These are phyloP conservation scores for Thera obeliscata DNA, from an alignment of 2,888 invertebrate species.

Conservation along the genomic window DNA sequence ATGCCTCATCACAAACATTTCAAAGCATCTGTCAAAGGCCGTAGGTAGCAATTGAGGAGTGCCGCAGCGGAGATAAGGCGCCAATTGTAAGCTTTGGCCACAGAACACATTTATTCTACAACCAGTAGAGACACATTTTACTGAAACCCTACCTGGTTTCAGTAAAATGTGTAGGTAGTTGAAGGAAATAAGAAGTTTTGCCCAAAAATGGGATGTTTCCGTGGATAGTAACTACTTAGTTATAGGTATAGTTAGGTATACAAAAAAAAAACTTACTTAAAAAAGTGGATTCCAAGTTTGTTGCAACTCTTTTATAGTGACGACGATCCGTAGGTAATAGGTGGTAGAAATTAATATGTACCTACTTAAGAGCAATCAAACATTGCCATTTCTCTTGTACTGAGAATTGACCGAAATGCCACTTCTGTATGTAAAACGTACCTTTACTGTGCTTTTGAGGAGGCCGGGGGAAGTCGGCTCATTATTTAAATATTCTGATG, in stretches of 20 bases:
- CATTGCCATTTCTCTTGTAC: neutral
- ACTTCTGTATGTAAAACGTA: constrained; percentile 13
- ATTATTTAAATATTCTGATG: constrained; percentile 81
- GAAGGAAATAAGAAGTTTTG: too few relatives aligned
- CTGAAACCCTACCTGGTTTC: too few relatives aligned
- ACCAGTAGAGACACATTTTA: constrained; percentile 5
- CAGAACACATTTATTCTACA: constrained; percentile 48
- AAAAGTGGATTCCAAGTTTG: too few relatives aligned
- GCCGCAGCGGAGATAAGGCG: constrained; percentile 74
- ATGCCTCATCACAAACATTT: constrained; percentile 48
- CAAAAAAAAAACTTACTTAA: too few relatives aligned
- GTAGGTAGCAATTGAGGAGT: constrained; percentile 65
- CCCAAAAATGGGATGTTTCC: too few relatives aligned
- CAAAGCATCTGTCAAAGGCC: constrained; percentile 47
- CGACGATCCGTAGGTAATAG: too few relatives aligned
- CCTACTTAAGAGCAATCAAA: too few relatives aligned
- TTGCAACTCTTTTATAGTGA: too few relatives aligned
- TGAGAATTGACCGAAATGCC: neutral
- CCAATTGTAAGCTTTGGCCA: constrained; percentile 60
- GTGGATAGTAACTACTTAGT: too few relatives aligned
- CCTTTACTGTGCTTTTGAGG: constrained; percentile 38
- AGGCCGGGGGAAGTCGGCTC: constrained; percentile 51
- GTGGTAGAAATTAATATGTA: too few relatives aligned
- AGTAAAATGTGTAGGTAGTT: too few relatives aligned
- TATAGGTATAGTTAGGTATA: too few relatives aligned